These are phyloP conservation scores for Drosophila hydei DNA, from an alignment of 1,140 invertebrate species.

Conservation along the genomic window DNA sequence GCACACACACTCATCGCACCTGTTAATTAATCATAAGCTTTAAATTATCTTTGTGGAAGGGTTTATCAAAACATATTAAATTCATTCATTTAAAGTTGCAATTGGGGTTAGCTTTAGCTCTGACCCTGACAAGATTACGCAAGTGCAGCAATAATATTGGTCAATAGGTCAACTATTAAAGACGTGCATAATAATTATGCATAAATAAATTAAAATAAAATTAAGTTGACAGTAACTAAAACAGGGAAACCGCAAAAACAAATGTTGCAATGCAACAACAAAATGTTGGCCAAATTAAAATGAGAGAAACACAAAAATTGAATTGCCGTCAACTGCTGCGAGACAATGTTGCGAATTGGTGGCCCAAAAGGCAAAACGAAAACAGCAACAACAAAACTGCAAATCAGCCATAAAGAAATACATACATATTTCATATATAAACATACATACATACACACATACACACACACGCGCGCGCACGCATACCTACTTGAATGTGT, in stretches of 20 bases:
- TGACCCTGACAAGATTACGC: slow-evolving; percentile 15
- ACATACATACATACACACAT: slow-evolving; percentile 3
- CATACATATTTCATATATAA: slow-evolving; percentile 6
- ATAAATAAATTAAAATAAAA: slow-evolving; percentile 45
- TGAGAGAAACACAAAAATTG: slow-evolving; percentile 31
- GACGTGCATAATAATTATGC: slow-evolving; percentile 61
- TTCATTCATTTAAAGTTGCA: background rate
- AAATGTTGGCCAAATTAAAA: slow-evolving; percentile 53
- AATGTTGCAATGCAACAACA: slow-evolving; percentile 50
- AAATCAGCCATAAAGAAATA: slow-evolving; percentile 22
- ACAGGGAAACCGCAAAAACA: slow-evolving; percentile 36
- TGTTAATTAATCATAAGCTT: background rate
- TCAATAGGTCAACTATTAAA: slow-evolving; percentile 34
- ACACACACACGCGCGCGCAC: background rate
- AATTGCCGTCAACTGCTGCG: slow-evolving; percentile 21
- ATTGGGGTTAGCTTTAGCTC: slow-evolving; percentile 1
- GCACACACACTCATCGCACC: slow-evolving; percentile 3
- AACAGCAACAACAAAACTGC: slow-evolving; percentile 15
- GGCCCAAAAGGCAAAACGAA: slow-evolving; percentile 28
- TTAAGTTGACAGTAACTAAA: slow-evolving; percentile 49
- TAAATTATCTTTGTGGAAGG: background rate
- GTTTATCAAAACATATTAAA: background rate
- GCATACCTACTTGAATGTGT: background rate
- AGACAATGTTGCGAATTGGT: slow-evolving; percentile 64
- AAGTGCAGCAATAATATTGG: slow-evolving; percentile 20